Evolutionary conservation across 1,140 invertebrate genomes (phyloP).

Genomic region (Olivierus martensii): DNA sequence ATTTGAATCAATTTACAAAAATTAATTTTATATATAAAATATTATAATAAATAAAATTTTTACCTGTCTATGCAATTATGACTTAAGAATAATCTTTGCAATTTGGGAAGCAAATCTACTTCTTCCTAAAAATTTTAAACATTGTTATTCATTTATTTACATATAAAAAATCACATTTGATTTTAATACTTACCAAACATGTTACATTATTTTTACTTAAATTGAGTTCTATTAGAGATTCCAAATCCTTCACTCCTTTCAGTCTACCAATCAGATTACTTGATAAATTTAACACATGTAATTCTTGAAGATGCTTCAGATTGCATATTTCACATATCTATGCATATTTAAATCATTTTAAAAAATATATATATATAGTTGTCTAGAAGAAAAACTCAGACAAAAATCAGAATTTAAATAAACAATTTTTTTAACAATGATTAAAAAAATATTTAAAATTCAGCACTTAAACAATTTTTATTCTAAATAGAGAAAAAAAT

Average conservation of each 20-base stretch:
- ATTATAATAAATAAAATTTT: background rate
- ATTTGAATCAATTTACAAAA: background rate
- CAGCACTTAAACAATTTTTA: no score
- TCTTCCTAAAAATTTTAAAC: slow-evolving; percentile 6
- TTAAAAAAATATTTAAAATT: no score
- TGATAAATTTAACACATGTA: slow-evolving; percentile 9
- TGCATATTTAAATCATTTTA: background rate
- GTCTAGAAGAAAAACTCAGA: no score
- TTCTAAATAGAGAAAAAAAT: no score
- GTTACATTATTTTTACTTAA: slow-evolving; percentile 10
- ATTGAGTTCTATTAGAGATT: slow-evolving; percentile 12
- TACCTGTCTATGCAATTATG: slow-evolving; percentile 13
- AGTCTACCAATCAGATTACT: slow-evolving; percentile 8
- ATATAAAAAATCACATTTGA: background rate
- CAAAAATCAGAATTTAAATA: no score
- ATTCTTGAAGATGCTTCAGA: slow-evolving; percentile 4
- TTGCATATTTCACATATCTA: slow-evolving; percentile 12
- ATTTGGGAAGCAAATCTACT: slow-evolving; percentile 6
- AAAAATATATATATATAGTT: no score
- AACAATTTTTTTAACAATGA: no score
- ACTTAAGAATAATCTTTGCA: slow-evolving; percentile 10
- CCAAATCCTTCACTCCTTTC: slow-evolving; percentile 7
- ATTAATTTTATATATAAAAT: background rate
- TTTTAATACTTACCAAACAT: slow-evolving; percentile 7
- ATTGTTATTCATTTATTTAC: background rate